A percentile compares a stretch with the other conserved stretches of the same genome.
Evolutionary conservation across 2,888 invertebrate genomes (phyloP).

Genomic region (Operophtera brumata): DNA sequence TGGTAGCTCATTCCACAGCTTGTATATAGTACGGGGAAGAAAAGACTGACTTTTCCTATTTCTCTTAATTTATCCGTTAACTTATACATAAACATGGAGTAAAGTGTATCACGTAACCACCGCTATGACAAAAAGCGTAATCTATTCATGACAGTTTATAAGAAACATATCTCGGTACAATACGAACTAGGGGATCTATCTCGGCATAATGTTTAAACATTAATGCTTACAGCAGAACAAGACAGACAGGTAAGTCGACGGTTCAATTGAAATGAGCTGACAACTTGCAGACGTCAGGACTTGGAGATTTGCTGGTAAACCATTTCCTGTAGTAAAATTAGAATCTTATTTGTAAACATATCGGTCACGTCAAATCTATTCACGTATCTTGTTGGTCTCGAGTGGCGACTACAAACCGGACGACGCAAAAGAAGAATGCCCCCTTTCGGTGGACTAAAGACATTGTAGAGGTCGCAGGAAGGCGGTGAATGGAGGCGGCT

Average conservation of each 20-base stretch:
- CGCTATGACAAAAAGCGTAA: background rate
- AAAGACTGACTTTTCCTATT: background rate
- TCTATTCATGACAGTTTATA: background rate
- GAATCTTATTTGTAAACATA: constrained; percentile 6
- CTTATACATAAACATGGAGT: background rate
- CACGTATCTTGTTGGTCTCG: constrained; percentile 30
- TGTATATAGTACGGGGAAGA: too few relatives aligned
- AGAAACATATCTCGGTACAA: constrained; percentile 1
- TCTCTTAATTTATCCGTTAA: background rate
- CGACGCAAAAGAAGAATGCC: too few relatives aligned
- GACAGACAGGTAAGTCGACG: constrained; percentile 10
- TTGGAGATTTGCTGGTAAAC: constrained; percentile 4
- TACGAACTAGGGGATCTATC: background rate
- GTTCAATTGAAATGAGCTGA: constrained; percentile 31
- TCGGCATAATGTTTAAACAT: constrained; percentile 8
- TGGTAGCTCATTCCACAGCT: too few relatives aligned
- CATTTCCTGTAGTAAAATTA: constrained; percentile 9
- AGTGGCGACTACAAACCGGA: too few relatives aligned
- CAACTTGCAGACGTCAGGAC: constrained; percentile 9
- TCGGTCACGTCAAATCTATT: constrained; percentile 29
- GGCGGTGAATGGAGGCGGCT: too few relatives aligned
- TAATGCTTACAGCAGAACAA: constrained; percentile 23
- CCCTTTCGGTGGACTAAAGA: too few relatives aligned
- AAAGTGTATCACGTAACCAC: background rate
- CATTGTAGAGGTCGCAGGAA: too few relatives aligned